Evolutionary conservation across 92 coral and sea anemone species (phyloP), one percentile per base, ranked within the genome.

Genomic region (Anthopleura xanthogrammica): DNA sequence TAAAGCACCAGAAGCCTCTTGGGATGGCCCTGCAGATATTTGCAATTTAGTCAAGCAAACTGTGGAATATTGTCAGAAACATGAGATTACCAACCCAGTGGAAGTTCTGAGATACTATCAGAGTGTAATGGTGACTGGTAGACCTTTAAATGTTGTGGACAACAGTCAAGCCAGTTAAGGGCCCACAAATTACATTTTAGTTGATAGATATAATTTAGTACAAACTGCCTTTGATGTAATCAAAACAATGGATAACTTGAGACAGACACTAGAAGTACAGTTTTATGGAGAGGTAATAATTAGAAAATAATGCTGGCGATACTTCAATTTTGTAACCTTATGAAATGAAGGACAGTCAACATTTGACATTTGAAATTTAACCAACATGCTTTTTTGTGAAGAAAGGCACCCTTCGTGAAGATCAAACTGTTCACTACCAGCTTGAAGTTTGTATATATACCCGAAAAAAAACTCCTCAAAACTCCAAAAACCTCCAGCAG

Each of bases 231-330:
- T 84, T 79, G 91, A 84, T 17, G 90, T 83, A 83, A 77, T 87
- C 75, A 87, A 83, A 65, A 52, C 62, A 60, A 48, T 83, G 41
- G 64, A 22, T 3, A 72, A 87, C 87, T 83, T 87, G 71, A 64
- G 84, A 29, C 60, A 29, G 81, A 87, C 83, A 62, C 55, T 87
- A 39, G 86, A 87, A 66, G 87, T 87, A 48, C 81, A 87, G 65
- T 87, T 87, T 74, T 87, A 87, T 83, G 90, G 90, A 77, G 87
- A 87, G 87, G 90, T 87, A 83, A 79, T n/a, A 36, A 20, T 3
- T 39, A 3, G 79, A 39, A 43, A 43, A 4, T 43, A 7, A 4
- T 50, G 62, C 48, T 76, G 52, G 79, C 65, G 65, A 58, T 58
- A 58, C 65, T 58, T 58, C 65, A 58, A 58, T 58, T 58, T 58